Evolutionary conservation across 2,113 vertebrate genomes (phyloP).

Genomic region (Himantopus leucocephalus): DNA sequence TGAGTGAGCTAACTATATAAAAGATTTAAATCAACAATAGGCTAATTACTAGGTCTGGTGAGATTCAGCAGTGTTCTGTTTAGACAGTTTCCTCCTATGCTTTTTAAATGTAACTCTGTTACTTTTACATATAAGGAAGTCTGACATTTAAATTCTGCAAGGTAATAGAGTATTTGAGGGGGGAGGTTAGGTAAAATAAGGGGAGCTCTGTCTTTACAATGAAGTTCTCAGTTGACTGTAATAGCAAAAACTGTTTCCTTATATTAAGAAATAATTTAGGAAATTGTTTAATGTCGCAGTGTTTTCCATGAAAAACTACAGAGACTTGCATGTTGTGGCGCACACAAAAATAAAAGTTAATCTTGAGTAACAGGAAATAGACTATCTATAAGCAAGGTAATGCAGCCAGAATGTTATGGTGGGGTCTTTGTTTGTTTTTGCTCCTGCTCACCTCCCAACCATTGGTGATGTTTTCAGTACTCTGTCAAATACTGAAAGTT

Average conservation of each 20-base stretch:
- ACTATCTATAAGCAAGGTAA: background rate
- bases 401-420: background rate
- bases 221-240: background rate
- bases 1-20: conserved; percentile 9
- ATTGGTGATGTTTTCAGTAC: background rate
- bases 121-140: background rate
- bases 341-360: background rate
- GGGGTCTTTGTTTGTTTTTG: background rate
- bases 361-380: background rate
- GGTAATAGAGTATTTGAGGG: background rate
- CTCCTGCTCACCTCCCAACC: background rate
- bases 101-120: background rate
- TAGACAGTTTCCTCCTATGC: background rate
- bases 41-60: background rate
- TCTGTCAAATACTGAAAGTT: background rate
- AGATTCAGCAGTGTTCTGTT: background rate
- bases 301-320: background rate
- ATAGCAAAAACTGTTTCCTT: background rate
- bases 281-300: background rate
- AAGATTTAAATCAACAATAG: background rate
- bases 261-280: background rate
- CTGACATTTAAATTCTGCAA: background rate
- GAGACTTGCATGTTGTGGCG: background rate
- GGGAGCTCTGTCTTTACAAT: background rate
- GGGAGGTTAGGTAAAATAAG: background rate